These are phyloP conservation scores for Clistopyga incitator DNA, from an alignment of 2,888 invertebrate species.

Conservation along the genomic window DNA sequence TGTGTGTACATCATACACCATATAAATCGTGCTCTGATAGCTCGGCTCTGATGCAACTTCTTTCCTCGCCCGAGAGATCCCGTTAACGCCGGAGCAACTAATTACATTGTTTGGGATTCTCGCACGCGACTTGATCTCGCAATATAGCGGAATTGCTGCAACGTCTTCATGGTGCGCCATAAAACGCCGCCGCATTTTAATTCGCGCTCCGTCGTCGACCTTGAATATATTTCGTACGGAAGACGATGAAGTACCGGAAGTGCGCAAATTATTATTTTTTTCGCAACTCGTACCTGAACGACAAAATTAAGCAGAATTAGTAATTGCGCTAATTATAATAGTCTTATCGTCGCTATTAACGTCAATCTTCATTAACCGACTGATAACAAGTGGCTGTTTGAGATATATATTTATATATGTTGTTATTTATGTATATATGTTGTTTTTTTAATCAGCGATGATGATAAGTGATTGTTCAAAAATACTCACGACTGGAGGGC, in stretches of 20 bases:
- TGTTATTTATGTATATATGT: not conserved
- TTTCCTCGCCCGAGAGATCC: slow-evolving; percentile 48
- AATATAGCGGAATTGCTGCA: slow-evolving; percentile 12
- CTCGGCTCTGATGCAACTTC: slow-evolving; percentile 45
- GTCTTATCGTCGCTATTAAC: not conserved
- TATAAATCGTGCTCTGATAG: slow-evolving; percentile 48
- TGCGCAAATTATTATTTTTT: not conserved
- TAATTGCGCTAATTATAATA: not conserved
- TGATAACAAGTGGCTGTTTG: slow-evolving; percentile 12
- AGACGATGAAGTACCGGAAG: not conserved
- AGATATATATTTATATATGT: not conserved
- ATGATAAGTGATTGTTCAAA: slow-evolving; percentile 24
- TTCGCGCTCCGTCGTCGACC: slow-evolving; percentile 23
- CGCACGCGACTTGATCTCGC: slow-evolving; percentile 53
- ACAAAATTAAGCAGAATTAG: not conserved
- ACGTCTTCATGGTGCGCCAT: not conserved
- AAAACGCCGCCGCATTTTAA: slow-evolving; percentile 17
- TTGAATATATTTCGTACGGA: not conserved
- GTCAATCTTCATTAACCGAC: not conserved
- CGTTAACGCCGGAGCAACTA: slow-evolving; percentile 46
- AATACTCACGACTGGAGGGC: slow-evolving; percentile 82
- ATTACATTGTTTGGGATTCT: slow-evolving; percentile 61
- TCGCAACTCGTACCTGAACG: not conserved
- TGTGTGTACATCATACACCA: slow-evolving; percentile 24
- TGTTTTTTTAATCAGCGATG: not conserved